phyloP scores from a whole-genome alignment of 2,113 vertebrate genomes.

The Silurus meridionalis region DNA sequence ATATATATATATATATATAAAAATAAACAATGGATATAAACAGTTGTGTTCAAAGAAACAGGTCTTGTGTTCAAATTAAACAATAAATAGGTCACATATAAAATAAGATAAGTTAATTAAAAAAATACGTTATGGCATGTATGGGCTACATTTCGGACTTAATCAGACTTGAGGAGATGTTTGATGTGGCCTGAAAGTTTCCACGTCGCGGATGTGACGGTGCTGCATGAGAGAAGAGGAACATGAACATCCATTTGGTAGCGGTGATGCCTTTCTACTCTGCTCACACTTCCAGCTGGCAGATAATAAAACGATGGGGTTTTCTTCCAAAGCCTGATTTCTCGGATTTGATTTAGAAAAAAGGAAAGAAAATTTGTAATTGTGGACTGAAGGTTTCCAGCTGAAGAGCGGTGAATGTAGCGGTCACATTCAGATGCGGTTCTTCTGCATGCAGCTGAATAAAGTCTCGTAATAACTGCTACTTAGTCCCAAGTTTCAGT shows the following conservation, averaged over 20 bases:
- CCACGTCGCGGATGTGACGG: slow-evolving; percentile 19
- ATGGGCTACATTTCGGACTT: slow-evolving; percentile 60
- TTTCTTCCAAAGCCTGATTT: not conserved
- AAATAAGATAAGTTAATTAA: slow-evolving; percentile 68
- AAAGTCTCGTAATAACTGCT: not conserved
- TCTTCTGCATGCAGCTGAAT: not conserved
- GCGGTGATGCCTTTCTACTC: not conserved
- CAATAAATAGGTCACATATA: slow-evolving; percentile 67
- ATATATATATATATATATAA: slow-evolving; percentile 3
- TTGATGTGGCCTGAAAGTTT: slow-evolving; percentile 43
- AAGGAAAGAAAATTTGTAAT: not conserved
- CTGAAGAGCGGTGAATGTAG: not conserved
- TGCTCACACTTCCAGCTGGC: slow-evolving; percentile 7
- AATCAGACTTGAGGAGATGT: slow-evolving; percentile 28
- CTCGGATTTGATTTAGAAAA: not conserved
- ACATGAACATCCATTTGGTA: slow-evolving; percentile 48
- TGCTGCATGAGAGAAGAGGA: slow-evolving; percentile 34
- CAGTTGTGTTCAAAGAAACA: not conserved
- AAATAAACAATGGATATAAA: slow-evolving; percentile 33
- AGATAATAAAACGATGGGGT: not conserved
- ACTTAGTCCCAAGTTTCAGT: slow-evolving; percentile 29
- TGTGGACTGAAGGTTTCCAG: too few species aligned
- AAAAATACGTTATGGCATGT: slow-evolving; percentile 63
- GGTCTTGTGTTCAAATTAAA: slow-evolving; percentile 40
- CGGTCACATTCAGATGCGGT: slow-evolving; percentile 19